Percentiles rank a stretch among this genome's conserved stretches.
These are phyloP conservation scores for Chrysoperla carnea DNA, from an alignment of 1,140 invertebrate genomes.

Conservation along the genomic window DNA sequence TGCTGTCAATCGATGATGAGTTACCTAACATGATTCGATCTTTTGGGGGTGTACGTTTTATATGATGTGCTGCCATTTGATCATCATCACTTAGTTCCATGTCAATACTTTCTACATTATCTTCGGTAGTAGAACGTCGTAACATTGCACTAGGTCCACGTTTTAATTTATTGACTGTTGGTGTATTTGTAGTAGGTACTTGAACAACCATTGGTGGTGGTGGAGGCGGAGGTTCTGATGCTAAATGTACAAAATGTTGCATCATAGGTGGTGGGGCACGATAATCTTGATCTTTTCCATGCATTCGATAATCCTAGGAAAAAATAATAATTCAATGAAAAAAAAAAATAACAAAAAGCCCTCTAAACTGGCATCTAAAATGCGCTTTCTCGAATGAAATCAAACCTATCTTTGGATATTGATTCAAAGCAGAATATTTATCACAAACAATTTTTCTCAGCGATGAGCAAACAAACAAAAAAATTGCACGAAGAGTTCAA, in stretches of 20 bases:
- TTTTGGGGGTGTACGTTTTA: too few relatives aligned
- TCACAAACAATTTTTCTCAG: too few relatives aligned
- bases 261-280: constrained; percentile 6
- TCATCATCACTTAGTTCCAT: constrained; percentile 62
- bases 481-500: too few relatives aligned
- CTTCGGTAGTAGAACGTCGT: constrained; percentile 20
- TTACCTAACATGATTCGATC: too few relatives aligned
- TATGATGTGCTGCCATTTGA: background rate
- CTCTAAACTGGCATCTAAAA: background rate
- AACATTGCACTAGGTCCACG: constrained; percentile 9
- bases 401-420: too few relatives aligned
- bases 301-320: constrained; percentile 10
- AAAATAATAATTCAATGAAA: background rate
- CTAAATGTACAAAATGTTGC: constrained; percentile 12
- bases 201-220: constrained; percentile 12
- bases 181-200: constrained; percentile 9
- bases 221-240: constrained; percentile 13
- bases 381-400: too few relatives aligned
- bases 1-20: too few relatives aligned
- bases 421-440: too few relatives aligned
- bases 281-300: constrained; percentile 14
- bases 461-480: too few relatives aligned
- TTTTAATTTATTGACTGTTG: constrained; percentile 25
- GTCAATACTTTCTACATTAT: constrained; percentile 45
- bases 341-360: background rate